phyloP scores from a whole-genome alignment of 1,140 invertebrate species.

The Scaptomyza montana region DNA sequence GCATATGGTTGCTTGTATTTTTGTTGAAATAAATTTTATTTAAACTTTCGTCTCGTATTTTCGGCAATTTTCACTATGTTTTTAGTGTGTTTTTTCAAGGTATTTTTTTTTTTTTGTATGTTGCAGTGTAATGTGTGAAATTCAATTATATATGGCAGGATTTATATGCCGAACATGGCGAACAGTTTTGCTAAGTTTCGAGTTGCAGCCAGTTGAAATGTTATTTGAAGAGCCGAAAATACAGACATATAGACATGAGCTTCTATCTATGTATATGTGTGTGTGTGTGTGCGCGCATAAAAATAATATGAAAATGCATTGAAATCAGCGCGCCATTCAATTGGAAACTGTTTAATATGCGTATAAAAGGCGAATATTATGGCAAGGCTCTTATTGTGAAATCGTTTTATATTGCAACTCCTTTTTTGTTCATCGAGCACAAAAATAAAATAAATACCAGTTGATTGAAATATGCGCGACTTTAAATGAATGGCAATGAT shows the following conservation, averaged over 20 bases:
- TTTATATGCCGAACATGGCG: constrained; percentile 74
- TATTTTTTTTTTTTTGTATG: constrained; percentile 35
- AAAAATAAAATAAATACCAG: neutral
- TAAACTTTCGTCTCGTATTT: constrained; percentile 72
- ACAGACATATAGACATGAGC: constrained; percentile 1
- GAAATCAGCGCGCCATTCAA: constrained; percentile 77
- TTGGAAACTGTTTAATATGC: constrained; percentile 79
- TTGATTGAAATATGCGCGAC: constrained; percentile 8
- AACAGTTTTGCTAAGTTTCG: constrained; percentile 34
- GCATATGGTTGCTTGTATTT: constrained; percentile 52
- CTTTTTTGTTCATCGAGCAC: constrained; percentile 1
- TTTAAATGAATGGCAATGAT: neutral
- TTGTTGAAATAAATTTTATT: constrained; percentile 82
- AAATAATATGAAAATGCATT: constrained; percentile 63
- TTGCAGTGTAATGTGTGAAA: constrained; percentile 72
- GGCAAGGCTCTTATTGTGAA: constrained; percentile 43
- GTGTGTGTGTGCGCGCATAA: constrained; percentile 17
- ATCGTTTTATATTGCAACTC: constrained; percentile 17
- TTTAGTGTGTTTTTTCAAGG: constrained; percentile 27
- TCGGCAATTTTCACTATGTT: constrained; percentile 38
- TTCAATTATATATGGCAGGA: constrained; percentile 78
- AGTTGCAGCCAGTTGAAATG: constrained; percentile 42
- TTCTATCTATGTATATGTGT: neutral
- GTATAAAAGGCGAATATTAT: constrained; percentile 70
- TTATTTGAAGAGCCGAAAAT: constrained; percentile 52